These are phyloP conservation scores for Drosophila punjabiensis DNA, from an alignment of 1,140 invertebrate genomes.

Conservation along the genomic window DNA sequence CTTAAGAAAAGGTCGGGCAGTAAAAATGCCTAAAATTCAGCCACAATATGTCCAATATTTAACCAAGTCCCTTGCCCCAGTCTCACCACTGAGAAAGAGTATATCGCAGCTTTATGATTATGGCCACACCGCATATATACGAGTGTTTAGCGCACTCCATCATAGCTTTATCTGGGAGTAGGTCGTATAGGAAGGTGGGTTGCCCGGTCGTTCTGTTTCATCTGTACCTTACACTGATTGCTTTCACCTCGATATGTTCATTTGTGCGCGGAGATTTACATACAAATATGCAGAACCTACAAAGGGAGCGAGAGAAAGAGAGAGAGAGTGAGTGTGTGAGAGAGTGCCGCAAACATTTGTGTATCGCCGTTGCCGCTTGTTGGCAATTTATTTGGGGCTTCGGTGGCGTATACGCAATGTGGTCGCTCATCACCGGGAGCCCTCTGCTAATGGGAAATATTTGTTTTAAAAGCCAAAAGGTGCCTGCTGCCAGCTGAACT, in stretches of 20 bases:
- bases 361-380: slow-evolving; percentile 26
- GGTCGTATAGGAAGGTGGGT: slow-evolving; percentile 1
- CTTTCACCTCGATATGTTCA: slow-evolving; percentile 50
- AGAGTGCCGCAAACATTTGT: slow-evolving; percentile 28
- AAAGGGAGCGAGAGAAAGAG: background rate
- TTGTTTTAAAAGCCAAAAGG: slow-evolving; percentile 81
- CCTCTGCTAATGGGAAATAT: slow-evolving; percentile 78
- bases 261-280: slow-evolving; percentile 19
- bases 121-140: slow-evolving; percentile 20
- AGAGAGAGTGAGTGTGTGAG: background rate
- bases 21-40: background rate
- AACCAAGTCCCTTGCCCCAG: no score
- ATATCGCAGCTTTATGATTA: slow-evolving; percentile 32
- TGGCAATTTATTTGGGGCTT: slow-evolving; percentile 53
- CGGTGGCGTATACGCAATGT: slow-evolving; percentile 72
- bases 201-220: background rate
- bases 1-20: background rate
- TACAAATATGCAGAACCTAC: slow-evolving; percentile 19
- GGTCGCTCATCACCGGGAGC: slow-evolving; percentile 54
- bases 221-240: slow-evolving; percentile 26
- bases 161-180: slow-evolving; percentile 29
- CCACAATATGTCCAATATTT: slow-evolving; percentile 10
- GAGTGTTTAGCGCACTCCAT: slow-evolving; percentile 26
- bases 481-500: slow-evolving; percentile 32
- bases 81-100: background rate